Evolutionary conservation across 2,113 vertebrate species (phyloP).

Genomic region (Natator depressus): DNA sequence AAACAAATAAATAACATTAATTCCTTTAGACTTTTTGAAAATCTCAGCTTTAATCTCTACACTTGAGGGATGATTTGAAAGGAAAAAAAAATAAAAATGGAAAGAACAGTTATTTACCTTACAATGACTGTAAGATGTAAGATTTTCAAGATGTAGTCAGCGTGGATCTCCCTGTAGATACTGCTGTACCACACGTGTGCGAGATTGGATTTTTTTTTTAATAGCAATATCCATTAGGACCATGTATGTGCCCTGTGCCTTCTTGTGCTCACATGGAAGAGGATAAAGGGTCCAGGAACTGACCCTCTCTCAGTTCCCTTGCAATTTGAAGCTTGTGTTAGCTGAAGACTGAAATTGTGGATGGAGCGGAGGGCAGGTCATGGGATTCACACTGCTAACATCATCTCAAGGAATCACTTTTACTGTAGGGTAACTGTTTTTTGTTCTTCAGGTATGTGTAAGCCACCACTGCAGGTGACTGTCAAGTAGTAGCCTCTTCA

Average conservation of each 20-base stretch:
- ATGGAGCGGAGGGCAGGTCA: neutral
- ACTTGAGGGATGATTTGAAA: neutral
- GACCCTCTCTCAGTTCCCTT: neutral
- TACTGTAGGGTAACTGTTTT: neutral
- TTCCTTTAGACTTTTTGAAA: neutral
- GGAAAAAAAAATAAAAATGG: neutral
- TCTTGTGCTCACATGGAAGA: neutral
- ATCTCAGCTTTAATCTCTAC: neutral
- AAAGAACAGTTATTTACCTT: neutral
- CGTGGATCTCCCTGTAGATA: neutral
- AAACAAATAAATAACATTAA: neutral
- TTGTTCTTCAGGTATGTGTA: neutral
- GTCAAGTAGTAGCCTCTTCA: neutral
- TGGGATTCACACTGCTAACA: neutral
- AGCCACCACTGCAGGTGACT: neutral
- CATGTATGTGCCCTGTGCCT: neutral
- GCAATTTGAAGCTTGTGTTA: neutral
- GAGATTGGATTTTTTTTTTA: too few relatives aligned
- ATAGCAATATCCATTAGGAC: neutral
- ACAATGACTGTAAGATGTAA: neutral
- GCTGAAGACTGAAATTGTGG: neutral
- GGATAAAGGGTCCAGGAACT: neutral
- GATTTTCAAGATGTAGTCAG: neutral
- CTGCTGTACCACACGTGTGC: too few relatives aligned
- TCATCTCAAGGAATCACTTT: neutral